A percentile compares a stretch with the other conserved stretches of the same genome.
phyloP scores from a whole-genome alignment of 2,797 vertebrate genomes.

The Rhinogobio ventralis region DNA sequence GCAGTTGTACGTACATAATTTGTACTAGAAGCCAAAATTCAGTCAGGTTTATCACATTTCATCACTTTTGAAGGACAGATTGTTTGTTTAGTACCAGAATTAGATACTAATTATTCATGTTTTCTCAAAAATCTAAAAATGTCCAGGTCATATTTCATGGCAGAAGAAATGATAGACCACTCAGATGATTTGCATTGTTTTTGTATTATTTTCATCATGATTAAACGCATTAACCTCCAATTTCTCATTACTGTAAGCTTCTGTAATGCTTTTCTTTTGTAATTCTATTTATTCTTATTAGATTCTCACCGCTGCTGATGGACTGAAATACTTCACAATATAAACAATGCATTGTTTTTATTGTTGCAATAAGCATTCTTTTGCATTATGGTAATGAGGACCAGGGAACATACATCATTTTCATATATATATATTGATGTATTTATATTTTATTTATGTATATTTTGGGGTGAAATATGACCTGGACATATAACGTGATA shows the following conservation, averaged over 20 bases:
- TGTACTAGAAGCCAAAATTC: neutral
- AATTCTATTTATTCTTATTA: neutral
- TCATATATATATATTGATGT: too few relatives aligned
- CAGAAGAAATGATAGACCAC: neutral
- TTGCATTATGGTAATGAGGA: neutral
- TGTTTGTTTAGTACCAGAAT: neutral
- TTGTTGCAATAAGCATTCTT: neutral
- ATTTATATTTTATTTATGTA: too few relatives aligned
- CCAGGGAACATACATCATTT: too few relatives aligned
- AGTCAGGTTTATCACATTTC: neutral
- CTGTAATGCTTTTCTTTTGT: neutral
- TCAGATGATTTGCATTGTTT: neutral
- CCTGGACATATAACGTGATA: neutral
- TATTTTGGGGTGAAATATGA: neutral
- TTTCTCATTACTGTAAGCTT: neutral
- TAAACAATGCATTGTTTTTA: too few relatives aligned
- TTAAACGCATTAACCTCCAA: neutral
- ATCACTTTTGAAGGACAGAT: neutral
- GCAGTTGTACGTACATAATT: neutral
- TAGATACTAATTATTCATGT: neutral
- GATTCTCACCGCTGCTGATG: neutral
- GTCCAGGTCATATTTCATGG: neutral
- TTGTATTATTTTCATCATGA: neutral
- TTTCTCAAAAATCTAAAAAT: neutral
- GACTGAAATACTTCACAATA: neutral